Conservation (phyloP, 2,113 vertebrate genomes). For the Antidorcas marsupialis region DNA sequence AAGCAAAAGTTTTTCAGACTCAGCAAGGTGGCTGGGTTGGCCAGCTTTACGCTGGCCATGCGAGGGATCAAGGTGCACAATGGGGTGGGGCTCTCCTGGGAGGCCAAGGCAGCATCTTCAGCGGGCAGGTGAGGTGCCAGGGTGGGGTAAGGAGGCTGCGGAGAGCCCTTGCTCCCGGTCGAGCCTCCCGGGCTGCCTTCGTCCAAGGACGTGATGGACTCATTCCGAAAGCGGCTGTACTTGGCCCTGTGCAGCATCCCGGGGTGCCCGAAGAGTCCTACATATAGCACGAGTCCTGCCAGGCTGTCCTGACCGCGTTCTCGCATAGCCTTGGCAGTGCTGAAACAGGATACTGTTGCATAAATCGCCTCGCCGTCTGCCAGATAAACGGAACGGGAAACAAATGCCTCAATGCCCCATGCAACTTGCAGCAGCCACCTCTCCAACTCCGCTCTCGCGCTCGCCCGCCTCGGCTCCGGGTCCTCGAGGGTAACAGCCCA, state of each 20-base stretch:
- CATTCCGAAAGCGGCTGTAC: conserved; percentile 93
- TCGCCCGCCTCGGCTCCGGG: not conserved
- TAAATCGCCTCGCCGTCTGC: conserved; percentile 60
- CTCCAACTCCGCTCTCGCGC: not conserved
- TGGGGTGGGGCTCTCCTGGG: conserved; percentile 81
- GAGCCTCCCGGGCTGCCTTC: conserved; percentile 80
- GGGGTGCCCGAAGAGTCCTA: conserved; percentile 81
- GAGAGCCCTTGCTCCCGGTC: conserved; percentile 78
- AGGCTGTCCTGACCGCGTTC: conserved; percentile 79
- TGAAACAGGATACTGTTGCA: conserved; percentile 59
- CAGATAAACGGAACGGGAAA: conserved; percentile 52
- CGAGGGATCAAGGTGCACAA: conserved; percentile 89
- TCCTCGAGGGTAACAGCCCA: not conserved
- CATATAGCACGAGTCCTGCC: conserved; percentile 80
- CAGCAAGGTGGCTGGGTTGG: conserved; percentile 81
- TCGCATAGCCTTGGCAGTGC: conserved; percentile 87
- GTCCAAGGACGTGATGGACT: conserved; percentile 88
- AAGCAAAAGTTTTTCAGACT: conserved; percentile 84
- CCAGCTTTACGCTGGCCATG: conserved; percentile 86
- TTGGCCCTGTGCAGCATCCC: conserved; percentile 96
- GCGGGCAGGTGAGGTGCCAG: conserved; percentile 70
- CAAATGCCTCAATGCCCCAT: conserved; percentile 15
- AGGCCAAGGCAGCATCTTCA: conserved; percentile 75
- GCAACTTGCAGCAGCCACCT: not conserved
- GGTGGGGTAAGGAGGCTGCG: conserved; percentile 70